Percentiles rank a stretch among this genome's conserved stretches.
Conservation (phyloP, 2,888 invertebrate genomes). For the Netelia melanura region DNA sequence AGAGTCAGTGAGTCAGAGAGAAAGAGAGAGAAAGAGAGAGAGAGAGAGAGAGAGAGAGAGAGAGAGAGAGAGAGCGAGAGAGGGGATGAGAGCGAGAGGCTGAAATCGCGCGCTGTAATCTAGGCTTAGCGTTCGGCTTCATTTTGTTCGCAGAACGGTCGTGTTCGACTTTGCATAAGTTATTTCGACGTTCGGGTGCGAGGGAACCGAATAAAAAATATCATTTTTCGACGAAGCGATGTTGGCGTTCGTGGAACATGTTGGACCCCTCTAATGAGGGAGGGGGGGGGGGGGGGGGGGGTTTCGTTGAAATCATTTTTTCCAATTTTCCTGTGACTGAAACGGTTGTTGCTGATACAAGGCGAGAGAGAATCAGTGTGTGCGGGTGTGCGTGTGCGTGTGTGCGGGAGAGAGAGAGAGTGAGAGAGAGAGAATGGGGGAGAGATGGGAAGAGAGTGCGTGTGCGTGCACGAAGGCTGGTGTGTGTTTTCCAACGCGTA, state of each 20-base stretch:
- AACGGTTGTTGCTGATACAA: background rate
- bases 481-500: too few species aligned
- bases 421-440: background rate
- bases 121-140: background rate
- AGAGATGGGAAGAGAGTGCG: background rate
- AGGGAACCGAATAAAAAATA: slow-evolving; percentile 12
- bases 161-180: too few species aligned
- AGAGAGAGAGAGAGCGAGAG: too few species aligned
- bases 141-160: too few species aligned
- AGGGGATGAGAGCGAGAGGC: too few species aligned
- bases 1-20: too few species aligned
- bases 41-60: too few species aligned
- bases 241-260: slow-evolving; percentile 20
- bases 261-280: background rate
- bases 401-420: background rate
- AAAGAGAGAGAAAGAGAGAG: too few species aligned
- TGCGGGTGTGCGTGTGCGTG: too few species aligned
- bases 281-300: background rate
- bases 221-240: too few species aligned
- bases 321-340: background rate
- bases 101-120: background rate
- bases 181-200: background rate
- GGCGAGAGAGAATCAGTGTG: background rate
- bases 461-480: background rate
- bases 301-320: background rate